Base-by-base conservation (phyloP, 2,888 invertebrate genomes). In the Synanthedon andrenaeformis region DNA sequence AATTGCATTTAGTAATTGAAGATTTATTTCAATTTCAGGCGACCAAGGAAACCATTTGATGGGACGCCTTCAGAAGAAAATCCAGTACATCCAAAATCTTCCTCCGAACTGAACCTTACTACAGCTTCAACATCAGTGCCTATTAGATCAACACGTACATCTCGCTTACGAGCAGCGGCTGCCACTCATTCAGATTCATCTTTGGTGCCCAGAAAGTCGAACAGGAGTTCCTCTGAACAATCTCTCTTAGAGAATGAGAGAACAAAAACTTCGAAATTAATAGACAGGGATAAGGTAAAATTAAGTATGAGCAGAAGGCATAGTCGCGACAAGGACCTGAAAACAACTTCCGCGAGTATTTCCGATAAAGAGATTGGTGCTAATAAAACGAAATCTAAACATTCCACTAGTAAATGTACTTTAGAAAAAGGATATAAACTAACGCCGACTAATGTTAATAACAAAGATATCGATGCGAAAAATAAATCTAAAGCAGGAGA, bases 101-200 rank as follows among this genome's bases (percentile, higher is more conserved):
- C 86, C 66, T 87, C 87, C 54, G 87, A 86, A 66, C 70, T 86
- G 53, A 83, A 85, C 57, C 74, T 86, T 56, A 82, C 79, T 57
- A 74, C 79, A 60, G 78, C 81, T 65, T 77, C 83, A 55, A 79
- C 82, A 59, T 81, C 86, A 67, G 80, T 85, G 73, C 82, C 87
- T 73, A 92, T 93, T 65, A 89, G 93, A 76, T 91, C 92, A 62
- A 94, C 93, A 54, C 89, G 92, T 70, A 89, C 93, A 41, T 93
- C 93, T 59, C 89, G 92, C 62, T 84, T 94, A 57, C 89, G 93
- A 76, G 92, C 92, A 56, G 91, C 92, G 55, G 91, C 91, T 42
- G 73, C 86, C 55, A 72, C 71, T 55, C 70, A 72, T 54, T 70
- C 76, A n/a, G 85, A 86, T 60, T 60, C 74, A 52, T 72, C 74